Evolutionary conservation across 2,113 vertebrate species (phyloP).

Genomic region (Apodemus speciosus): DNA sequence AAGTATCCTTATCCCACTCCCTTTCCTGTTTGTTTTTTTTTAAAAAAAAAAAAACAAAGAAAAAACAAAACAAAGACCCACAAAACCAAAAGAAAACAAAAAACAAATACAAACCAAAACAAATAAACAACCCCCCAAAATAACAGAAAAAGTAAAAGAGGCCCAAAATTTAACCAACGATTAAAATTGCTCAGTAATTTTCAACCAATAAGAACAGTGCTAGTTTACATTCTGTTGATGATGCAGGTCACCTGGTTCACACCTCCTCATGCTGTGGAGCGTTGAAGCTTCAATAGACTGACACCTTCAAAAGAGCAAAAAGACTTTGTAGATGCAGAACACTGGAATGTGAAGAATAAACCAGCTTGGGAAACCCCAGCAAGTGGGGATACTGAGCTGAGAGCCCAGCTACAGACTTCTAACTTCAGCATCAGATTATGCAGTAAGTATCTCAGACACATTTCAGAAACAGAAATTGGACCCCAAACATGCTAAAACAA

Average conservation of each 20-base stretch:
- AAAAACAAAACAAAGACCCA: too few relatives aligned
- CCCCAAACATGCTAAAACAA: conserved; percentile 2
- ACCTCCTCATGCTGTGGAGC: not conserved
- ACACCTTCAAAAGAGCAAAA: not conserved
- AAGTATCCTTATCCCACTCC: not conserved
- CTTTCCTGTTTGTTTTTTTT: too few relatives aligned
- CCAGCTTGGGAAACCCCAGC: not conserved
- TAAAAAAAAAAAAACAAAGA: too few relatives aligned
- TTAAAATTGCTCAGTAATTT: not conserved
- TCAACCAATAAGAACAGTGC: not conserved
- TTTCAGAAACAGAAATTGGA: not conserved
- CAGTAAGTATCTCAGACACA: not conserved
- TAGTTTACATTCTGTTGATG: not conserved
- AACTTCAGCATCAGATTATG: not conserved
- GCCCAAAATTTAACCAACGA: not conserved
- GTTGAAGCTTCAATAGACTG: not conserved
- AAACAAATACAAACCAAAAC: too few relatives aligned
- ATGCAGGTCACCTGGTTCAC: not conserved
- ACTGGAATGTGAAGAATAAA: not conserved
- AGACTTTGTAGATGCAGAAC: not conserved
- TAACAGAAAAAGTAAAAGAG: not conserved
- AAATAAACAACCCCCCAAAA: too few relatives aligned
- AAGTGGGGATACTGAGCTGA: not conserved
- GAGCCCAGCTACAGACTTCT: conserved; percentile 26
- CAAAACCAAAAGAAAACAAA: too few relatives aligned